Percentiles rank a stretch among this genome's conserved stretches.
Conservation (phyloP, 2,888 invertebrate species). For the Ennomos fuscantarius region DNA sequence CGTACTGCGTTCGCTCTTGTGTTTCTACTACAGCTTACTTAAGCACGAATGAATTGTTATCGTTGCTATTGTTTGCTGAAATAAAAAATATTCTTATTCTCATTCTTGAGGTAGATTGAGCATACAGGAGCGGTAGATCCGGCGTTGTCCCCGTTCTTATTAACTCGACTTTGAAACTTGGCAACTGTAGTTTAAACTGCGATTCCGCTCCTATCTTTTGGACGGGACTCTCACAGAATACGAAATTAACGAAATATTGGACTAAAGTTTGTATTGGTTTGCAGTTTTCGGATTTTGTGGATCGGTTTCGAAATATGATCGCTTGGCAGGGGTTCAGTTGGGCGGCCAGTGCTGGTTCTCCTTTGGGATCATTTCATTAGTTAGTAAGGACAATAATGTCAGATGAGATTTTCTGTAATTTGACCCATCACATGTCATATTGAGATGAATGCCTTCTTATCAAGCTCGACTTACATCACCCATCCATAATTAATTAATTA, state of each 20-base stretch:
- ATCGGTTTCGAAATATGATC: conserved; percentile 22
- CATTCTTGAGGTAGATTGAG: not conserved
- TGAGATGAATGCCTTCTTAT: too few species aligned
- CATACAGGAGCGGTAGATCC: not conserved
- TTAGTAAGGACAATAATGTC: not conserved
- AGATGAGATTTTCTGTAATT: too few species aligned
- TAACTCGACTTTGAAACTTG: conserved; percentile 35
- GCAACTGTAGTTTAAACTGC: conserved; percentile 37
- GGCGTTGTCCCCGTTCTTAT: conserved; percentile 32
- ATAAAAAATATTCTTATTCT: too few species aligned
- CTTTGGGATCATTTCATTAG: conserved; percentile 1
- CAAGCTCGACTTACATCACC: too few species aligned
- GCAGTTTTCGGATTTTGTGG: conserved; percentile 16
- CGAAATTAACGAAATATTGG: conserved; percentile 30
- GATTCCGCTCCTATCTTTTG: conserved; percentile 33
- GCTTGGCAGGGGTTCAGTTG: not conserved
- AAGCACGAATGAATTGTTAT: too few species aligned
- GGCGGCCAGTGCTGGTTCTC: not conserved
- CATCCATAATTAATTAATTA: too few species aligned
- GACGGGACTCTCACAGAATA: conserved; percentile 22
- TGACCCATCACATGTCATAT: too few species aligned
- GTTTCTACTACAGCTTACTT: too few species aligned
- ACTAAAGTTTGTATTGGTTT: conserved; percentile 22
- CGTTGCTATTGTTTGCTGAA: too few species aligned
- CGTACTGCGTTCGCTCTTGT: too few species aligned